Base-by-base conservation (phyloP, 2,797 vertebrate species). In the Delichon dasypus region DNA sequence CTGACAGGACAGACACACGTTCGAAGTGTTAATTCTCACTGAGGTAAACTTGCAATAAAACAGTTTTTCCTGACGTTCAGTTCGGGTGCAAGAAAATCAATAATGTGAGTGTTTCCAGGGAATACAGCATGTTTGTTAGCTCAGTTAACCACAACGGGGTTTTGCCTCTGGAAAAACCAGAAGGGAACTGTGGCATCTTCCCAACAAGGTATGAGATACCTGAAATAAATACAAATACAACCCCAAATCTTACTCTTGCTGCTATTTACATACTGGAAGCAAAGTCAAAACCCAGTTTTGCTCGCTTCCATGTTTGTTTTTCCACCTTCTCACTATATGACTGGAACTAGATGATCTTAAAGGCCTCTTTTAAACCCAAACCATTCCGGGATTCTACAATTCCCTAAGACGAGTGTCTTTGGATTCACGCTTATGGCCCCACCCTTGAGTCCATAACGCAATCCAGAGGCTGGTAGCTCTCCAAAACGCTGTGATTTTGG, bases 401-500 rank as follows among this genome's bases (percentile, higher is more conserved):
- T 57, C 23, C 0, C 0, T 26, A 32, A 44, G 6, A 66, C 1
- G 1, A 0, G 8, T 12, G 6, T 30, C 32, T 45, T 34, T 20
- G 22, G 18, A 17, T 50, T 25, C 58, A 64, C 13, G 22, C 30
- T 54, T 26, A 32, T 0, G 2, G 32, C 14, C 51, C 51, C 8
- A 5, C 23, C 30, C 50, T 36, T 4, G 9, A 27, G 23, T 17
- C 47, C 16, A 2, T 16, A 44, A 17, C 62, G 54, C 54, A 84
- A 5, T 0, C 30, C 32, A 54, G 50, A 44, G 87, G 18, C 34
- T 38, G 42, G 7, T 1, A 66, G 25, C 5, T 15, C 42, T 44
- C 74, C 7, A 8, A 9, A 61, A 8, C 3, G 7, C 0, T 0
- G 1, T 21, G 22, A 17, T 26, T 66, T 36, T 40, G 55, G 14